These are phyloP conservation scores for Gallinago jamesoni DNA, from an alignment of 2,113 vertebrate genomes.

Conservation along the genomic window DNA sequence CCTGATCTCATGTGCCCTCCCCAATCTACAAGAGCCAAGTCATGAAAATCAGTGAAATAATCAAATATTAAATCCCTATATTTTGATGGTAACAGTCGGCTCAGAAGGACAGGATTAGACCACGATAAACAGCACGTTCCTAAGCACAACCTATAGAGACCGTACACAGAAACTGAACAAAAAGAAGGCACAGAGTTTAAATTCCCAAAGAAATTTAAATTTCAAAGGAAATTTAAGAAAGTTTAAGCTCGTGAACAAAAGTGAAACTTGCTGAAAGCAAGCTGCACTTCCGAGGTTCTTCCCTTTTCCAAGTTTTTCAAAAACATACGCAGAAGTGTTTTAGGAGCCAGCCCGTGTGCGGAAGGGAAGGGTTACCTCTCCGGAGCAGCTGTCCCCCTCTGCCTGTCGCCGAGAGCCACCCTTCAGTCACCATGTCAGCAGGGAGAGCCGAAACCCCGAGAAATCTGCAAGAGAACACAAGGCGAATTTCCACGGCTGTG, in stretches of 20 bases:
- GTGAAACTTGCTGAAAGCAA: background rate
- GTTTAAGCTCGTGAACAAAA: background rate
- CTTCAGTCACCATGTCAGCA: conserved; percentile 46
- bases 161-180: background rate
- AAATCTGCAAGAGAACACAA: conserved; percentile 48
- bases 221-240: background rate
- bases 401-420: background rate
- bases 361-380: conserved; percentile 69
- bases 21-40: background rate
- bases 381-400: conserved; percentile 43
- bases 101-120: background rate
- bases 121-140: background rate
- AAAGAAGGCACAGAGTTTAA: fast-evolving
- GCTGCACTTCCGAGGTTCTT: background rate
- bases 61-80: background rate
- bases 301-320: background rate
- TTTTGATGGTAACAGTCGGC: background rate
- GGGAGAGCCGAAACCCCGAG: background rate
- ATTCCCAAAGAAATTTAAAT: background rate
- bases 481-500: background rate
- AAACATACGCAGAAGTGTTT: fast-evolving
- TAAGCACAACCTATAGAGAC: background rate
- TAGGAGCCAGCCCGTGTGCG: fast-evolving
- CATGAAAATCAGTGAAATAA: background rate
- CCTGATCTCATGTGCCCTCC: background rate